A percentile compares a stretch with the other conserved stretches of the same genome.
phyloP scores from a whole-genome alignment of 2,888 invertebrate species.

The Phrixothrix hirtus region DNA sequence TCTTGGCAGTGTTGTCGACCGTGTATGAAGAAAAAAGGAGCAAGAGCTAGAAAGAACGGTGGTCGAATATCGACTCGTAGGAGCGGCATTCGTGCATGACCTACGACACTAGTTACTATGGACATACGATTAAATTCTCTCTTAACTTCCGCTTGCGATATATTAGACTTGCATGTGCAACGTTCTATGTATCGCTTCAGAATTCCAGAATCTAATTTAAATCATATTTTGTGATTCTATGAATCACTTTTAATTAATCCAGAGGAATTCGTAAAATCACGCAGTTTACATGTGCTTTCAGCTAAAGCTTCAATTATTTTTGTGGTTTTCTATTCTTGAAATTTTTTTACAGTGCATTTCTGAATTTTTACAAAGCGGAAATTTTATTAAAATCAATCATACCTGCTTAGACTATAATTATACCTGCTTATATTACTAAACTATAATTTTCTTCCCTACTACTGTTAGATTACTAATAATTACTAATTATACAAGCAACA shows the following conservation, averaged over 20 bases:
- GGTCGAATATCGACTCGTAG: conserved; percentile 22
- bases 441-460: too few relatives aligned
- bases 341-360: too few relatives aligned
- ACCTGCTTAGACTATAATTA: too few relatives aligned
- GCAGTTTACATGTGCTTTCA: not conserved
- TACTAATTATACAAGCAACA: too few relatives aligned
- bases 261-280: too few relatives aligned
- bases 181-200: conserved; percentile 12
- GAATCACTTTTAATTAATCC: too few relatives aligned
- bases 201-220: too few relatives aligned
- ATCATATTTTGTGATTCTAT: too few relatives aligned
- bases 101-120: conserved; percentile 36
- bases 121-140: conserved; percentile 22
- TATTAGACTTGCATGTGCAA: conserved; percentile 11
- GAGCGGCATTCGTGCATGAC: conserved; percentile 39
- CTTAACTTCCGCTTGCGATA: conserved; percentile 19
- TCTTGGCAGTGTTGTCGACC: not conserved
- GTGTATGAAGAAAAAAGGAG: not conserved
- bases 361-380: too few relatives aligned
- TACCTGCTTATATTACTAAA: too few relatives aligned
- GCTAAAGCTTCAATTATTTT: not conserved
- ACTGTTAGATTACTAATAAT: too few relatives aligned
- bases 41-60: conserved; percentile 8
- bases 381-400: too few relatives aligned
- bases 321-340: not conserved